Conservation (phyloP, 1,140 invertebrate species). For the Trichomalopsis sarcophagae region DNA sequence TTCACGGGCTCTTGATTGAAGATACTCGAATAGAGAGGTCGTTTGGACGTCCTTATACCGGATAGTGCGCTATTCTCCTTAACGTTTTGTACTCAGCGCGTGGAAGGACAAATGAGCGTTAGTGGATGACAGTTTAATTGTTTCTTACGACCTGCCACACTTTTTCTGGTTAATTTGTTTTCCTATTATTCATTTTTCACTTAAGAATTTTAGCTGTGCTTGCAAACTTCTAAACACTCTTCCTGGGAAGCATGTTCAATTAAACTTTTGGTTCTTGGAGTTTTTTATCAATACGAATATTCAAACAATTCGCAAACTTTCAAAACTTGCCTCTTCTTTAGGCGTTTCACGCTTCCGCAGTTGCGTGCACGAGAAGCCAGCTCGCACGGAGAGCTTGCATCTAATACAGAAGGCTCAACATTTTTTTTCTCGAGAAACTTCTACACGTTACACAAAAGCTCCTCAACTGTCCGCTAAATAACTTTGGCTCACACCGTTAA, state of each 20-base stretch:
- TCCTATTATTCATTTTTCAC: too few species aligned
- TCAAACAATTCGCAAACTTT: not conserved
- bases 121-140: too few species aligned
- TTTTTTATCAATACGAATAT: slow-evolving; percentile 34
- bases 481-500: not conserved
- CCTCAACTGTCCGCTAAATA: not conserved
- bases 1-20: slow-evolving; percentile 17
- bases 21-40: slow-evolving; percentile 29
- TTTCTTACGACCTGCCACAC: too few species aligned
- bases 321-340: not conserved
- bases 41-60: not conserved
- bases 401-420: too few species aligned
- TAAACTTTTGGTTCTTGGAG: slow-evolving; percentile 2
- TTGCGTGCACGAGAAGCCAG: too few species aligned
- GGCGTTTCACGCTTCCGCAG: too few species aligned
- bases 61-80: not conserved
- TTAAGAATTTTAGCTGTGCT: too few species aligned
- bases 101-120: too few species aligned
- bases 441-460: not conserved
- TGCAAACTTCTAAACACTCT: too few species aligned
- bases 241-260: not conserved
- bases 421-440: not conserved
- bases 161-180: too few species aligned
- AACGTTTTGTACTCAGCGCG: not conserved
- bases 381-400: too few species aligned